Evolutionary conservation across 2,113 vertebrate species (phyloP).

Genomic region (Rhinogobius similis): DNA sequence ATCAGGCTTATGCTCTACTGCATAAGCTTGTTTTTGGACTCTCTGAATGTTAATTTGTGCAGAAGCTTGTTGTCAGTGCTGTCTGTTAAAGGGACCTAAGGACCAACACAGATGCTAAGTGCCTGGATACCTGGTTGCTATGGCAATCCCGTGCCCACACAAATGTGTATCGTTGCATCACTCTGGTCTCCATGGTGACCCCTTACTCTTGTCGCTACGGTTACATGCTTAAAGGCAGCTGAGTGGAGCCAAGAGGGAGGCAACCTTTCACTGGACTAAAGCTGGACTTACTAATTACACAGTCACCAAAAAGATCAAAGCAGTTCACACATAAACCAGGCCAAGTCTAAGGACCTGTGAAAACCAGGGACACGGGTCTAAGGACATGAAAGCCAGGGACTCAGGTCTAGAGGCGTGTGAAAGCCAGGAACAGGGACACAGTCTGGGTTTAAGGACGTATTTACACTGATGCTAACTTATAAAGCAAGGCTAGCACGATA

Average conservation of each 20-base stretch:
- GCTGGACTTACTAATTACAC: background rate
- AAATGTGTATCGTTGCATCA: slow-evolving; percentile 40
- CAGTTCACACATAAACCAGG: background rate
- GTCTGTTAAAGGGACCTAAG: background rate
- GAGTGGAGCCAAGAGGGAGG: slow-evolving; percentile 18
- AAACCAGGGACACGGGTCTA: background rate
- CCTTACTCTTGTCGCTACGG: slow-evolving; percentile 32
- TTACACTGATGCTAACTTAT: too few species aligned
- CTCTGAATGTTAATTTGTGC: background rate
- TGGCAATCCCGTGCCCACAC: slow-evolving; percentile 51
- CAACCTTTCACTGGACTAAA: slow-evolving; percentile 12
- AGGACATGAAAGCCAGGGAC: background rate
- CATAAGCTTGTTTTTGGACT: background rate
- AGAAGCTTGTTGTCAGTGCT: background rate
- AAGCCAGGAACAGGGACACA: too few species aligned
- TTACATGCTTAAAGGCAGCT: slow-evolving; percentile 34
- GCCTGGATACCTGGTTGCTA: slow-evolving; percentile 55
- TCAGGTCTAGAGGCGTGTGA: background rate
- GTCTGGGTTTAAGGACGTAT: too few species aligned
- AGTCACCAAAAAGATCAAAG: background rate
- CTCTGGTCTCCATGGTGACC: slow-evolving; percentile 30
- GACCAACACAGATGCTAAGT: slow-evolving; percentile 15
- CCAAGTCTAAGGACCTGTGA: background rate
- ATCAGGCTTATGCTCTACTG: background rate
- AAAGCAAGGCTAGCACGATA: too few species aligned